These are phyloP conservation scores for Metopia argyrocephala DNA, from an alignment of 2,888 invertebrate species.

Conservation along the genomic window DNA sequence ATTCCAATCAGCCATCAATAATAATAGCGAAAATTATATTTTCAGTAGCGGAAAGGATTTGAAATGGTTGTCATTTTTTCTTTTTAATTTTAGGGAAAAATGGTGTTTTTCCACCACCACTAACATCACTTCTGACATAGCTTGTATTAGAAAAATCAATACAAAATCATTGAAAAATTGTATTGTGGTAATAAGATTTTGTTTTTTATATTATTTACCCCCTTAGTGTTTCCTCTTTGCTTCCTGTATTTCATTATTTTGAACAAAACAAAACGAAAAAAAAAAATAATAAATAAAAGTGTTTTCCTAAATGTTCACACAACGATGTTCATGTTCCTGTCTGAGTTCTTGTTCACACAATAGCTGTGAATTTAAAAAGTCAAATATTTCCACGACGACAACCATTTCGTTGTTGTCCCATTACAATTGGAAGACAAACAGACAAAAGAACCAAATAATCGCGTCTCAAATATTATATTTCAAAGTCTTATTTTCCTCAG, in stretches of 20 bases:
- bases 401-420: conserved; percentile 52
- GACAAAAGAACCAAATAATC: not conserved
- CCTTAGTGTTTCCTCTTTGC: conserved; percentile 24
- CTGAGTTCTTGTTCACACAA: conserved; percentile 50
- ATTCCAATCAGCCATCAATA: conserved; percentile 60
- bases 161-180: not conserved
- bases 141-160: conserved; percentile 43
- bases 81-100: conserved; percentile 40
- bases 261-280: not conserved
- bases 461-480: not conserved
- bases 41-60: conserved; percentile 22
- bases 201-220: not conserved
- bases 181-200: not conserved
- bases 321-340: not conserved
- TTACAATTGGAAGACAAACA: conserved; percentile 12
- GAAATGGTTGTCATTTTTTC: conserved; percentile 56
- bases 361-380: conserved; percentile 60
- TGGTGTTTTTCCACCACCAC: conserved; percentile 47
- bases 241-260: not conserved
- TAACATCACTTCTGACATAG: conserved; percentile 15
- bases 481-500: not conserved
- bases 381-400: conserved; percentile 61
- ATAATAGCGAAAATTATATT: conserved; percentile 4
- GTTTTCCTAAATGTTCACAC: not conserved
- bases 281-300: not conserved